phyloP scores from a whole-genome alignment of 2,888 invertebrate genomes.

The Diarsia dahlii region DNA sequence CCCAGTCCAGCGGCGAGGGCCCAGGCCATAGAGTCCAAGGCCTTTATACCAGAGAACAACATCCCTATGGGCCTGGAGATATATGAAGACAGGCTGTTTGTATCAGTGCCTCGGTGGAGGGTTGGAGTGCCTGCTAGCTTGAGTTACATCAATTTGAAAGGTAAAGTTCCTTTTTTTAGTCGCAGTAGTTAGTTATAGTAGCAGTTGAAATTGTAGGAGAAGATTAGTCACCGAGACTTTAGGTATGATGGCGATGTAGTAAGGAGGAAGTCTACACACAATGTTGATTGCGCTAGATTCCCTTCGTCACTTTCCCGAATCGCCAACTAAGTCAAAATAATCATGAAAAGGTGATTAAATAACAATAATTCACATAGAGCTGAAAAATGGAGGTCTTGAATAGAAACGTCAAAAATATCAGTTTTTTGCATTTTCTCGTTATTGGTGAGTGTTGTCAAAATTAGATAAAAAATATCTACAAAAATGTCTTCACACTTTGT shows the following conservation, averaged over 20 bases:
- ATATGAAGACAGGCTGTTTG: slow-evolving; percentile 92
- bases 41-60: slow-evolving; percentile 93
- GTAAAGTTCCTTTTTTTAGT: slow-evolving; percentile 77
- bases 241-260: too few relatives aligned
- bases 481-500: too few relatives aligned
- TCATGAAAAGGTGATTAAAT: too few relatives aligned
- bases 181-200: not conserved
- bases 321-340: too few relatives aligned
- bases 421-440: too few relatives aligned
- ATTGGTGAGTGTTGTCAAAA: too few relatives aligned
- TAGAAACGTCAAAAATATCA: too few relatives aligned
- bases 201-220: not conserved
- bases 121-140: slow-evolving; percentile 94
- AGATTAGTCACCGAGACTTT: too few relatives aligned
- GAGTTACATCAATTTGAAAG: slow-evolving; percentile 93
- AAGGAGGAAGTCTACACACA: not conserved
- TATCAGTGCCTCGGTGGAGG: slow-evolving; percentile 94
- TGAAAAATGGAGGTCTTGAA: too few relatives aligned
- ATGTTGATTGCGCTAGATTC: not conserved
- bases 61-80: slow-evolving; percentile 94
- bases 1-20: slow-evolving; percentile 89
- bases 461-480: too few relatives aligned
- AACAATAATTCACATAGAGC: too few relatives aligned
- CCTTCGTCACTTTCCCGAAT: not conserved
- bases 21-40: slow-evolving; percentile 90